Evolutionary conservation across 2,113 vertebrate genomes (phyloP), one percentile per base, ranked within the genome.

Genomic region (Tachysurus vachellii): DNA sequence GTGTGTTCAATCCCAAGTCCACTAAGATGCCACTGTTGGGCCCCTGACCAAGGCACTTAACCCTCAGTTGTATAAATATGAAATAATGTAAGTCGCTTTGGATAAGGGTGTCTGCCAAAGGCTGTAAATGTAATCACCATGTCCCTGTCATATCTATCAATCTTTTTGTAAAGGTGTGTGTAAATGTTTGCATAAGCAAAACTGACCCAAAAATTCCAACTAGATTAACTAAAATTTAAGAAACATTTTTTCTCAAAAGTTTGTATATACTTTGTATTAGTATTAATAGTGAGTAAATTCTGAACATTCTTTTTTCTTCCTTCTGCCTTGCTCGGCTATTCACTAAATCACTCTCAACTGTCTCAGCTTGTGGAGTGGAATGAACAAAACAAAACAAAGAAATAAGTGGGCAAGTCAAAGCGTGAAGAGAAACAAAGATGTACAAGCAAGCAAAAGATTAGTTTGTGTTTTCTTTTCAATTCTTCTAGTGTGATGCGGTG

Each of bases 281-380:
- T 26, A 76, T 76, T 47, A 50, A 23, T 1, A 47, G 8, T 75
- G 17, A 44, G 19, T 23, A 23, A 47, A 36, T 17, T 28, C n/a
- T 28, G 26, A 16, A 26, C 23, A 62, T 62, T 26, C 8, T 5
- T 64, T 70, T 36, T 36, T 42, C 19, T 3, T 3, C 17, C 36
- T 16, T 70, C 68, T 19, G 68, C 17, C 31, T 21, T 71, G 5
- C 17, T 42, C 5, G 0, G 2, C 31, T 71, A 71, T 42, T 71
- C 82, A 71, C 42, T 80, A 61, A 84, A 84, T 80, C 59, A 50
- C 53, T 36, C 36, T 36, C 36, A 84, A 53, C 9, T 42, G 50
- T 23, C 54, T 76, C 26, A n/a, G 31, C 57, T n/a, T 64, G 10
- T 77, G 44, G 57, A 77, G 44, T 21, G 31, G 12, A 73, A 19